phyloP scores from a whole-genome alignment of 2,797 vertebrate species.

The Chromis chromis region DNA sequence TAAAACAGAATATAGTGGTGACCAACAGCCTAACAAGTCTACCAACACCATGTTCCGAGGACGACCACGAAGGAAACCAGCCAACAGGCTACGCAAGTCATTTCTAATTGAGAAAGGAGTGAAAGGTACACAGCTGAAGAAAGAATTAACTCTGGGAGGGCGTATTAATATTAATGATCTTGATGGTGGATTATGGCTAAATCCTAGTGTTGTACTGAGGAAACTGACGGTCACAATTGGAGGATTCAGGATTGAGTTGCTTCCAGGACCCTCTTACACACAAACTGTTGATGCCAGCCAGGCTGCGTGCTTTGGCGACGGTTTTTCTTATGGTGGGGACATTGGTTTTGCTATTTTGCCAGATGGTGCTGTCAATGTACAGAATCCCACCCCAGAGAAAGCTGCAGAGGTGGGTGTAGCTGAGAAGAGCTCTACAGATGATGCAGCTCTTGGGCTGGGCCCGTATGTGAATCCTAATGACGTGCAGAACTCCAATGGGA shows the following conservation, averaged over 20 bases:
- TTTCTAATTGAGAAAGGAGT: conserved; percentile 77
- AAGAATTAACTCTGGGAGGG: conserved; percentile 76
- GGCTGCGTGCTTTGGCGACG: conserved; percentile 63
- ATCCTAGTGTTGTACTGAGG: conserved; percentile 82
- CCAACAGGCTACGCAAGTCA: conserved; percentile 80
- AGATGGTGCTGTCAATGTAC: conserved; percentile 52
- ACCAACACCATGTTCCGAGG: conserved; percentile 79
- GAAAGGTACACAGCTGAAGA: conserved; percentile 69
- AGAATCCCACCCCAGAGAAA: conserved; percentile 59
- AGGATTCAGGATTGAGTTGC: conserved; percentile 86
- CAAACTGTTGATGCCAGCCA: conserved; percentile 56
- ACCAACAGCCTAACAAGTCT: conserved; percentile 78
- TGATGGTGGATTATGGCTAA: conserved; percentile 76
- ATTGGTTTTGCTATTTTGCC: conserved; percentile 64
- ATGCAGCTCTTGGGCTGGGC: conserved; percentile 75
- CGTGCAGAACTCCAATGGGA: conserved; percentile 83
- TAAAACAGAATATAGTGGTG: conserved; percentile 84
- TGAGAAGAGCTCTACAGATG: conserved; percentile 60
- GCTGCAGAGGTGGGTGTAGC: conserved; percentile 41
- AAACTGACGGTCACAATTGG: conserved; percentile 86
- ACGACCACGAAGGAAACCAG: conserved; percentile 80
- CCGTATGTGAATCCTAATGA: conserved; percentile 87
- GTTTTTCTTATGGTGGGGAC: conserved; percentile 55
- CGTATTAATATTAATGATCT: conserved; percentile 76
- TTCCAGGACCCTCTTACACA: conserved; percentile 83